Conservation (phyloP, 2,797 vertebrate species). For the Florisuga fusca region DNA sequence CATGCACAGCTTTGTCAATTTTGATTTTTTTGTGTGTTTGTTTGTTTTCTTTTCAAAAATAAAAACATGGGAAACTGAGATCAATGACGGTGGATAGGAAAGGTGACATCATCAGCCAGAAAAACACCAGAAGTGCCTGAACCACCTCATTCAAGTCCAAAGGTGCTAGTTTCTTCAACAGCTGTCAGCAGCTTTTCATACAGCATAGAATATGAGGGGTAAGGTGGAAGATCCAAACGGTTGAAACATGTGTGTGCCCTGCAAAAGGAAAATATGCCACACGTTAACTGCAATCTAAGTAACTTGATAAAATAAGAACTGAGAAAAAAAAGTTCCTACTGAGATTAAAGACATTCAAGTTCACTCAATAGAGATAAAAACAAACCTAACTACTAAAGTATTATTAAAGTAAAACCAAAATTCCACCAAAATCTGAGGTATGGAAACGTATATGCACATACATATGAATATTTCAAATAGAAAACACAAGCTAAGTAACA, state of each 20-base stretch:
- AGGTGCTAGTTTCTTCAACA: constrained; percentile 98
- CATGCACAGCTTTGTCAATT: constrained; percentile 83
- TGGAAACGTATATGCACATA: neutral
- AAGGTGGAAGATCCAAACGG: constrained; percentile 95
- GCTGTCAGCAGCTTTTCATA: constrained; percentile 95
- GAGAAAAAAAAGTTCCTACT: neutral
- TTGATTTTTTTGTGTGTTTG: constrained; percentile 58
- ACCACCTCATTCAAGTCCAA: constrained; percentile 87
- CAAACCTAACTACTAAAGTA: neutral
- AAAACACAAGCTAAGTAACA: neutral
- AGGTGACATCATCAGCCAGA: constrained; percentile 72
- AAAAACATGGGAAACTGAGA: constrained; percentile 76
- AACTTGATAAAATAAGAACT: neutral
- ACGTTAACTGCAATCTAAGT: constrained; percentile 14
- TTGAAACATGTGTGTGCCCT: constrained; percentile 99
- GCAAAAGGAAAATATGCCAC: constrained; percentile 26
- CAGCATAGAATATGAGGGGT: constrained; percentile 94
- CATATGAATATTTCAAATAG: neutral
- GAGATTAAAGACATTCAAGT: neutral
- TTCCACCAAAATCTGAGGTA: neutral
- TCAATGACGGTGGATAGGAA: constrained; percentile 72
- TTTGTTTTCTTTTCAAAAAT: constrained; percentile 75
- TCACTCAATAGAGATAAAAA: neutral
- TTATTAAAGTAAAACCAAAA: neutral
- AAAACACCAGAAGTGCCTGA: constrained; percentile 64